Conservation (phyloP, 2,888 invertebrate genomes). For the Silvanus unidentatus region DNA sequence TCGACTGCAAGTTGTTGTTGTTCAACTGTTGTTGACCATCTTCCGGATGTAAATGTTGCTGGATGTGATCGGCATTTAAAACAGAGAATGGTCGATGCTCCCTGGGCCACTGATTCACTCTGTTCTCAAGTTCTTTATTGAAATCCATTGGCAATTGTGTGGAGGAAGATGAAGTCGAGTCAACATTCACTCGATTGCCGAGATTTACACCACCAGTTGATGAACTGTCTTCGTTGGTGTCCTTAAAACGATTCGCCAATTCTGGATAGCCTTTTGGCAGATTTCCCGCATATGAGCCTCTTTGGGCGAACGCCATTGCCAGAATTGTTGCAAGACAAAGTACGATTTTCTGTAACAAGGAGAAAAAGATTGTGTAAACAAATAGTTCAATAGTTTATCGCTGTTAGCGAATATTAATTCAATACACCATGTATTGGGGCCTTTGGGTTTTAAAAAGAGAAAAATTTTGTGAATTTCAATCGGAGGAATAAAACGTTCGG, state of each 20-base stretch:
- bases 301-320: constrained; percentile 45
- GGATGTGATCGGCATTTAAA: constrained; percentile 62
- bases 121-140: constrained; percentile 10
- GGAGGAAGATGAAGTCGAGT: too few species aligned
- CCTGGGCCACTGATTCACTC: constrained; percentile 58
- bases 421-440: too few species aligned
- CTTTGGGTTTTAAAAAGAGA: too few species aligned
- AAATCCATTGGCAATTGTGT: too few species aligned
- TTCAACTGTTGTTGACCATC: not conserved
- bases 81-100: constrained; percentile 70
- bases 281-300: constrained; percentile 60
- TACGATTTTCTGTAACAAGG: too few species aligned
- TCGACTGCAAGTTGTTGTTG: not conserved
- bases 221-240: constrained; percentile 22
- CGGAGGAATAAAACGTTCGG: too few species aligned
- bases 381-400: too few species aligned
- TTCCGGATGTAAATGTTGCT: constrained; percentile 35
- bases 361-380: too few species aligned
- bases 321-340: too few species aligned
- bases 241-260: constrained; percentile 45
- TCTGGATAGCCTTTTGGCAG: constrained; percentile 56
- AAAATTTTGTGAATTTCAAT: too few species aligned
- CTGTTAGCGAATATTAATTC: too few species aligned
- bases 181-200: constrained; percentile 53
- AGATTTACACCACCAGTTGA: constrained; percentile 62